A percentile compares a stretch with the other conserved stretches of the same genome.
These are phyloP conservation scores for Hetaerina titia DNA, from an alignment of 2,888 invertebrate species.

Conservation along the genomic window DNA sequence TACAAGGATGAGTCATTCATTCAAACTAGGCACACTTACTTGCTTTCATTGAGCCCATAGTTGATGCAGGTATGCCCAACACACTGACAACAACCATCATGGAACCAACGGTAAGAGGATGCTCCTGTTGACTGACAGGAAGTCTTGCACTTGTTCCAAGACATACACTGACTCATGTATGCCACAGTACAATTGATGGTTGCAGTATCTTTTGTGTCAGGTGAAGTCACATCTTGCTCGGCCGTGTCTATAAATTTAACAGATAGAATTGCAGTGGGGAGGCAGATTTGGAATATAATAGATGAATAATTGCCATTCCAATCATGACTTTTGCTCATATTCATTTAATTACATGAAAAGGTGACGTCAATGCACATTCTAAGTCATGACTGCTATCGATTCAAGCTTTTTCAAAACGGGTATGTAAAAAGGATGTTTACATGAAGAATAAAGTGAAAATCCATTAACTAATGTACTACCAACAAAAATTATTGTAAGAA, in stretches of 20 bases:
- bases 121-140: constrained; percentile 92
- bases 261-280: background rate
- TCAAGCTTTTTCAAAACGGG: too few species aligned
- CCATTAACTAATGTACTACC: too few species aligned
- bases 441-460: too few species aligned
- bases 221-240: constrained; percentile 77
- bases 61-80: constrained; percentile 92
- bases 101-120: constrained; percentile 93
- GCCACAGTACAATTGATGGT: constrained; percentile 95
- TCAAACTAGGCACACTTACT: constrained; percentile 76
- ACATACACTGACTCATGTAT: constrained; percentile 93
- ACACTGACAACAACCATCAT: constrained; percentile 96
- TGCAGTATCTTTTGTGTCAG: constrained; percentile 74
- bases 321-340: too few species aligned
- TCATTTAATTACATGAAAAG: too few species aligned
- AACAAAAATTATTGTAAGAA: too few species aligned
- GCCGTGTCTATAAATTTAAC: constrained; percentile 80
- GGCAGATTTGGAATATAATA: too few species aligned
- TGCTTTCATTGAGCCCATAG: constrained; percentile 93
- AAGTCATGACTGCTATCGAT: too few species aligned
- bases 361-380: too few species aligned
- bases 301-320: too few species aligned
- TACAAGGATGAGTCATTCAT: background rate
- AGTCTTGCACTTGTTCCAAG: constrained; percentile 91
- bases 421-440: too few species aligned